Evolutionary conservation across 2,797 vertebrate species (phyloP).

Genomic region (Varecia variegata): DNA sequence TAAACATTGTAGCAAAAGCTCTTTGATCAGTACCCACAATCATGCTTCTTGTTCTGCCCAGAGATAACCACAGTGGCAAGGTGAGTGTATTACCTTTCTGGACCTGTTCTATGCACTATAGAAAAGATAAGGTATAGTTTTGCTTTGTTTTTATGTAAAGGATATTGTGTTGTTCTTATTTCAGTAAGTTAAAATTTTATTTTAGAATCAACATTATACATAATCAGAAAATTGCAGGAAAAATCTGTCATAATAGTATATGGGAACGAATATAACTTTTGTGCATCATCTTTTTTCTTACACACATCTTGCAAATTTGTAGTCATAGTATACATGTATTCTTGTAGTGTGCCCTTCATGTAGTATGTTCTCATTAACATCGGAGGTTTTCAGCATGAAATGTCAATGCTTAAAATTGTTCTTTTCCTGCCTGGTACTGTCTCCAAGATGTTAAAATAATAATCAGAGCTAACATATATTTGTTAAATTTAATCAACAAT

Average conservation of each 20-base stretch:
- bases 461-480: background rate
- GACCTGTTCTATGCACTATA: background rate
- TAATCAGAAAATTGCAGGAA: background rate
- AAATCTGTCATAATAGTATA: background rate
- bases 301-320: background rate
- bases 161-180: background rate
- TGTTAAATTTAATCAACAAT: background rate
- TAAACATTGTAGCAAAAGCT: background rate
- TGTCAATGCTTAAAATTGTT: background rate
- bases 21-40: background rate
- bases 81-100: background rate
- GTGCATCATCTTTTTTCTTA: background rate
- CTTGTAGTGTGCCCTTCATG: background rate
- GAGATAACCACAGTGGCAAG: background rate
- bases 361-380: background rate
- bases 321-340: background rate
- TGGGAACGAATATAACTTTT: background rate
- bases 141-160: background rate
- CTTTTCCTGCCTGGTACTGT: background rate
- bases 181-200: background rate
- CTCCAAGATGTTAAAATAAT: constrained; percentile 18
- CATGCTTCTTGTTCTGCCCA: background rate
- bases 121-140: background rate
- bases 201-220: background rate
- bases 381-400: background rate